These are phyloP conservation scores for Apodemia hepburni DNA, from an alignment of 2,888 invertebrate genomes.

Conservation along the genomic window DNA sequence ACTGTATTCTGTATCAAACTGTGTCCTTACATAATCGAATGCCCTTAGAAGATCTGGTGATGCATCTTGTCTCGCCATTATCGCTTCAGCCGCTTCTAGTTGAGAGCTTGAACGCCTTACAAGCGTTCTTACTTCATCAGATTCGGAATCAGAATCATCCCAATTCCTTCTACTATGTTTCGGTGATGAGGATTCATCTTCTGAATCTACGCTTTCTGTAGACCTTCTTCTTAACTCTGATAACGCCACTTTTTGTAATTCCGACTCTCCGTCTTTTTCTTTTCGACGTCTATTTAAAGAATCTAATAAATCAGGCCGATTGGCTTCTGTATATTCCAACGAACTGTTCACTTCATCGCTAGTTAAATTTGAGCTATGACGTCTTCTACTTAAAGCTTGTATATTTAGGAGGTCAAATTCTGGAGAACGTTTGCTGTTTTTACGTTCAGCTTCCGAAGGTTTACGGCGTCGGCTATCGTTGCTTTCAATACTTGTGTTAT, in stretches of 20 bases:
- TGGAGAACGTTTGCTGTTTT: constrained; percentile 64
- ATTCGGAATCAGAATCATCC: constrained; percentile 82
- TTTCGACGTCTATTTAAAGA: constrained; percentile 57
- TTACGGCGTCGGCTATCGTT: constrained; percentile 66
- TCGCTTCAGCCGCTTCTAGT: constrained; percentile 80
- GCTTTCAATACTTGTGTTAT: constrained; percentile 72
- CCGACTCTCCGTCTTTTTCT: constrained; percentile 54
- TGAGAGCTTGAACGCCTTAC: constrained; percentile 82
- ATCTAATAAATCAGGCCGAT: constrained; percentile 70
- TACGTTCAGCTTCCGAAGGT: constrained; percentile 60
- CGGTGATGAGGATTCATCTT: constrained; percentile 58
- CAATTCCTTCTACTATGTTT: constrained; percentile 57
- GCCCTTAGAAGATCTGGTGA: constrained; percentile 70
- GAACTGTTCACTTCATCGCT: constrained; percentile 75
- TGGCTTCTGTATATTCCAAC: constrained; percentile 70
- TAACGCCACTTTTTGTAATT: constrained; percentile 61
- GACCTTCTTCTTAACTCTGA: constrained; percentile 65
- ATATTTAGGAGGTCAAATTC: constrained; percentile 69
- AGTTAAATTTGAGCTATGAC: constrained; percentile 71
- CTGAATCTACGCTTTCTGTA: constrained; percentile 66
- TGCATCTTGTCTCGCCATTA: constrained; percentile 71
- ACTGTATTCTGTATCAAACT: constrained; percentile 67
- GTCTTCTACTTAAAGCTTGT: constrained; percentile 61
- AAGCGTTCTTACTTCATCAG: constrained; percentile 82
- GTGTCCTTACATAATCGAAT: constrained; percentile 74